Conservation (phyloP, 2,113 vertebrate genomes). For the Galbula dea region DNA sequence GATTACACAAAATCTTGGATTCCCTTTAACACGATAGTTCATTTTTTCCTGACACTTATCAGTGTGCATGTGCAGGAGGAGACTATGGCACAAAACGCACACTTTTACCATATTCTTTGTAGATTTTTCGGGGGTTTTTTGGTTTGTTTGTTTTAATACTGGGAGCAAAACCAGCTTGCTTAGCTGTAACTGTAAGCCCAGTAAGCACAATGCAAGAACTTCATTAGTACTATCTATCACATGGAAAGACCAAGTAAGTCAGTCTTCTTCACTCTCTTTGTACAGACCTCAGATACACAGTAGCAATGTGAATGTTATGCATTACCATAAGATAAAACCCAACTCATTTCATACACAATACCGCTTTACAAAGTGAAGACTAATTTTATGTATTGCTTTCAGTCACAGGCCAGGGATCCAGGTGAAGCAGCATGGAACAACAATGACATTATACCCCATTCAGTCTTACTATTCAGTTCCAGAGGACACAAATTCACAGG, state of each 20-base stretch:
- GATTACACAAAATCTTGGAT: not conserved
- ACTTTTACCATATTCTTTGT: not conserved
- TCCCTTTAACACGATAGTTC: not conserved
- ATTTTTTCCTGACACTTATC: not conserved
- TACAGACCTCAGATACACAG: not conserved
- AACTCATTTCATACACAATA: not conserved
- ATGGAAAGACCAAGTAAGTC: not conserved
- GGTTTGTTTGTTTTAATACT: not conserved
- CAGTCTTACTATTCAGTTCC: not conserved
- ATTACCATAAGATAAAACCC: not conserved
- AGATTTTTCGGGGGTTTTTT: not conserved
- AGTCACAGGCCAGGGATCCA: not conserved
- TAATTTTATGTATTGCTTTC: not conserved
- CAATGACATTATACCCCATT: not conserved
- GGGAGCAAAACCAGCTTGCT: not conserved
- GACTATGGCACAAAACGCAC: not conserved
- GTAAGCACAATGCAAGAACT: not conserved
- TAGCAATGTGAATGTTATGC: not conserved
- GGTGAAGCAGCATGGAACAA: not conserved
- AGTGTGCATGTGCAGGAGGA: not conserved
- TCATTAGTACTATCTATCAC: not conserved
- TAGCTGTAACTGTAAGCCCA: not conserved
- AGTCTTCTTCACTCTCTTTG: not conserved
- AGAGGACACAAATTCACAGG: not conserved
- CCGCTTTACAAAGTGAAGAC: not conserved